Base-by-base conservation (phyloP, 2,888 invertebrate genomes). In the Harpagoxenus sublaevis region DNA sequence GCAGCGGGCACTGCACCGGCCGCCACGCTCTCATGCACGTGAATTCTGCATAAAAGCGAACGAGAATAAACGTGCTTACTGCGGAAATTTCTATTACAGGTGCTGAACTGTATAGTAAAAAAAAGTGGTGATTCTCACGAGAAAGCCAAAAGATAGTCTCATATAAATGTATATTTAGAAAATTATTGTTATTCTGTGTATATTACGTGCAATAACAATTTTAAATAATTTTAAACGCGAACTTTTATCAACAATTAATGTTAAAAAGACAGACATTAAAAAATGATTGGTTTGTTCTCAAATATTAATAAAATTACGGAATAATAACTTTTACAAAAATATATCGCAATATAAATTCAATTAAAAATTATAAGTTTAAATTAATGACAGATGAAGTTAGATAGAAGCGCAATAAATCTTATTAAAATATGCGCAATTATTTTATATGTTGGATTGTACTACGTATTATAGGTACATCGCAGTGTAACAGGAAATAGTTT, bases 1-100 rank as follows among this genome's bases (percentile, higher is more conserved):
- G 94, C 93, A 92, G 87, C 89, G 89, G 88, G 89, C 90, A 92
- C 87, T 90, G 91, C 90, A 92, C 89, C 88, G 87, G 86, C 91
- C 86, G 89, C 92, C 92, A 93, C 92, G 92, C 92, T 93, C 90
- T 92, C 91, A 90, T 90, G 94, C 94, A 93, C 94, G 94, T 93
- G 93, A 93, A 93, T 93, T 91, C 90, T 88, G 87, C 87, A 89
- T 87, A 87, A 89, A 87, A 77, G 65, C 51, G 85, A 68, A 75
- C 39, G 23, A 31, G 48, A 39, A 86, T 39, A 65, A 73, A 60
- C 28, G 77, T 39, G 42, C 35, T 55, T 63, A 53, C 51, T 51
- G 53, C 31, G 63, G 63, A 82, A 75, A 74, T 65, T 74, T 63
- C 82, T 82, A 75, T 55, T 53, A 63, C 23, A 12, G 35, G 10